Evolutionary conservation across 2,113 vertebrate genomes (phyloP).

Genomic region (Diadophis punctatus): DNA sequence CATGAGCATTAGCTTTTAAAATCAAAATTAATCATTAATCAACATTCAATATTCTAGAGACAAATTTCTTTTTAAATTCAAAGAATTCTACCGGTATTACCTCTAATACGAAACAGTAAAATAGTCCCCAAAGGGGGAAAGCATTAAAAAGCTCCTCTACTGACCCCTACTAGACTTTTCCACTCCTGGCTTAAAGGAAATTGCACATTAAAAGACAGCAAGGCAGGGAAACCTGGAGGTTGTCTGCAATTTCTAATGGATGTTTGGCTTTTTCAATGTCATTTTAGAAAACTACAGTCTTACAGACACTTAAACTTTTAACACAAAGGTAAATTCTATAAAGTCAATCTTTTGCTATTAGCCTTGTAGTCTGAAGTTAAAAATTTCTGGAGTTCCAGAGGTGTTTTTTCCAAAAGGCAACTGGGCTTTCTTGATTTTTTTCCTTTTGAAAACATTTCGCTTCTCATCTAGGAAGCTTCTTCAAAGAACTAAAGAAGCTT

Average conservation of each 20-base stretch:
- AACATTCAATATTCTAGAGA: not conserved
- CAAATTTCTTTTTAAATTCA: not conserved
- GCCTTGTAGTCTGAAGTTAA: not conserved
- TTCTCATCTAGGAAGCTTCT: not conserved
- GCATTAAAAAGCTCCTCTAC: not conserved
- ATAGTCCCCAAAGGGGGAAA: not conserved
- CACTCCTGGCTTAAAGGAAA: not conserved
- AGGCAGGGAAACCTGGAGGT: not conserved
- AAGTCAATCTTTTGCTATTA: not conserved
- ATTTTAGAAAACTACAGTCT: not conserved
- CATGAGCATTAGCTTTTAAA: not conserved
- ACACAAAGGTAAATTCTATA: not conserved
- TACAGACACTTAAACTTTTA: not conserved
- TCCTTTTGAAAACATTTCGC: not conserved
- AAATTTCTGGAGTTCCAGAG: not conserved
- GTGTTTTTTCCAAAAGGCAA: not conserved
- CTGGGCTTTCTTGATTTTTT: not conserved
- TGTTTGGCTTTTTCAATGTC: not conserved
- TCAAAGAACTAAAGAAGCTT: not conserved
- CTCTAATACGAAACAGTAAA: not conserved
- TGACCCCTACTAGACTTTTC: not conserved
- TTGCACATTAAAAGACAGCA: not conserved
- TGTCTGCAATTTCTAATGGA: not conserved
- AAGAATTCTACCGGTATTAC: not conserved
- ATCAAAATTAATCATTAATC: not conserved